Conservation (phyloP, 2,888 invertebrate genomes). For the Penaeus monodon region DNA sequence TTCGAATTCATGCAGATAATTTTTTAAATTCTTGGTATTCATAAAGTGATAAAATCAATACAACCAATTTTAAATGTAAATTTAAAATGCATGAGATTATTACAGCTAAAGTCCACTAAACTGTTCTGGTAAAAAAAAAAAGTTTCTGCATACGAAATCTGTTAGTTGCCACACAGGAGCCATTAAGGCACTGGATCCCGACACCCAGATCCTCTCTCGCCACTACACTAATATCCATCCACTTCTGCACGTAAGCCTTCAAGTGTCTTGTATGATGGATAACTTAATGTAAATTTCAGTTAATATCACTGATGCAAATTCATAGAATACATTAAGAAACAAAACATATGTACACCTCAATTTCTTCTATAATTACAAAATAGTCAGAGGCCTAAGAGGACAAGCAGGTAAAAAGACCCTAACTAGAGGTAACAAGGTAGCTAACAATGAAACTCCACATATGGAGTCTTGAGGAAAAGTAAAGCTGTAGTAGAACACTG, state of each 20-base stretch:
- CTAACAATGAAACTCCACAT: not conserved
- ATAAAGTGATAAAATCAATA: not conserved
- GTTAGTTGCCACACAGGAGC: not conserved
- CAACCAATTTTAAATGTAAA: not conserved
- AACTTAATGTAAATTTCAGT: not conserved
- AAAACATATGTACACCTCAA: slow-evolving; percentile 38
- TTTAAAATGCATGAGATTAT: too few relatives aligned
- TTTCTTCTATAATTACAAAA: slow-evolving; percentile 40
- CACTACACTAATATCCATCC: slow-evolving; percentile 3
- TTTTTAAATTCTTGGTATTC: not conserved
- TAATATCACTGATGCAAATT: not conserved
- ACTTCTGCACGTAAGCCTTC: slow-evolving; percentile 9
- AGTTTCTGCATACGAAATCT: too few relatives aligned
- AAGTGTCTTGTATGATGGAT: slow-evolving; percentile 5
- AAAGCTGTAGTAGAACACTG: slow-evolving; percentile 14
- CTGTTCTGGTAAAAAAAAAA: too few relatives aligned
- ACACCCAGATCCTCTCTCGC: not conserved
- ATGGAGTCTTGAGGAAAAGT: not conserved
- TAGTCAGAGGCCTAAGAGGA: not conserved
- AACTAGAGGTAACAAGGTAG: slow-evolving; percentile 4
- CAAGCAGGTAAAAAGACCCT: not conserved
- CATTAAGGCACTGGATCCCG: slow-evolving; percentile 26
- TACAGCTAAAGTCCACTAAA: too few relatives aligned
- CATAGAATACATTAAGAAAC: slow-evolving; percentile 23
- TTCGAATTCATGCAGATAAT: not conserved